Evolutionary conservation across 2,888 invertebrate genomes (phyloP), one percentile per base, ranked within the genome.

Genomic region (Theretra japonica): DNA sequence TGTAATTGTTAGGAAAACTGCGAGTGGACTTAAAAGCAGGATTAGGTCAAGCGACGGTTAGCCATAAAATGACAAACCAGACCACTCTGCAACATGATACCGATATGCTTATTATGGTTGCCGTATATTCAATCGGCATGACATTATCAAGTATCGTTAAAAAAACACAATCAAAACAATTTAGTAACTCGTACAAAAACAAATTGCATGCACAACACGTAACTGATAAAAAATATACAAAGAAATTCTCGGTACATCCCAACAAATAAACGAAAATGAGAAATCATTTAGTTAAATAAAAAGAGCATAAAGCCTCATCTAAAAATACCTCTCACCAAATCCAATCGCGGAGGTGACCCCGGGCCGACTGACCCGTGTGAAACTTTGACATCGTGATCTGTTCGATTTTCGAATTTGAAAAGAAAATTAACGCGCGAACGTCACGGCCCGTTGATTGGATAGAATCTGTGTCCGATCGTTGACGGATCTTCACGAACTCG

Each of bases 361-460:
- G 23, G 33, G 70, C 56, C 65, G 41, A 79, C 80, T 88, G 89
- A 90, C 90, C 91, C 91, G 91, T 91, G 91, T 90, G 91, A 91
- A 91, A 82, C 87, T 88, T 83, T 86, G 86, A 86, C 89, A 89
- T 90, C 91, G 91, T 91, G 91, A 90, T 83, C 80, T 78, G 83
- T 83, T 88, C 83, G 81, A 79, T 83, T 84, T 86, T 87, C 81
- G 75, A 83, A 82, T 77, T 80, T 82, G 60, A 75, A 80, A 86
- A 82, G 86, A 83, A 82, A 79, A 79, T 81, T 79, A 77, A 80
- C 79, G 78, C 75, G 79, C 79, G 75, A 83, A 83, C 85, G 88
- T 87, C 85, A 86, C 86, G 89, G 86, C 76, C 83, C 84, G 81
- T 75, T 85, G 89, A 83, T 84, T 83, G 85, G 81, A 79, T 76